phyloP scores from a whole-genome alignment of 2,113 vertebrate species.

The Trichechus manatus region DNA sequence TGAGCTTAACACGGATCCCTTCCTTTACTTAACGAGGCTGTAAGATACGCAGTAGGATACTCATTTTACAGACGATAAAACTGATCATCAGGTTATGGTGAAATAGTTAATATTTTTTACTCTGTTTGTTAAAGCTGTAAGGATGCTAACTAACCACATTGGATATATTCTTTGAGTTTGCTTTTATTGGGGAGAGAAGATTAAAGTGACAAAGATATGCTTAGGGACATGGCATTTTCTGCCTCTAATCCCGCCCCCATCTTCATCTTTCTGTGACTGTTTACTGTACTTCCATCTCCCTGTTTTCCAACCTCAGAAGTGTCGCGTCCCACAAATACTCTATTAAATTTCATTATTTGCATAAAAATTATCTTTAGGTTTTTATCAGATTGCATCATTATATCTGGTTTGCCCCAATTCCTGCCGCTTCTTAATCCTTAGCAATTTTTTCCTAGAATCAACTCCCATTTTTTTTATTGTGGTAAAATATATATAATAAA shows the following conservation, averaged over 20 bases:
- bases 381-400: background rate
- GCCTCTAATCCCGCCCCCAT: background rate
- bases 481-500: background rate
- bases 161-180: background rate
- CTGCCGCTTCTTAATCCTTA: slow-evolving; percentile 4
- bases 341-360: background rate
- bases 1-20: background rate
- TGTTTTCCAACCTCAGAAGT: background rate
- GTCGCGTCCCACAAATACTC: background rate
- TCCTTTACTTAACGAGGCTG: background rate
- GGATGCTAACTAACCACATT: background rate
- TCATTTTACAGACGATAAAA: slow-evolving; percentile 2
- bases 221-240: background rate
- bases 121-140: background rate
- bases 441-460: background rate
- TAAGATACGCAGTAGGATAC: background rate
- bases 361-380: background rate
- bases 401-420: background rate
- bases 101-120: background rate
- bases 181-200: background rate
- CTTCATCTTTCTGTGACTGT: background rate
- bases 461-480: background rate
- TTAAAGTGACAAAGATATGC: background rate
- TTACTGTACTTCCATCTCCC: background rate
- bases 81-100: background rate